Evolutionary conservation across 2,888 invertebrate genomes (phyloP).

Genomic region (Galerucella pusilla): DNA sequence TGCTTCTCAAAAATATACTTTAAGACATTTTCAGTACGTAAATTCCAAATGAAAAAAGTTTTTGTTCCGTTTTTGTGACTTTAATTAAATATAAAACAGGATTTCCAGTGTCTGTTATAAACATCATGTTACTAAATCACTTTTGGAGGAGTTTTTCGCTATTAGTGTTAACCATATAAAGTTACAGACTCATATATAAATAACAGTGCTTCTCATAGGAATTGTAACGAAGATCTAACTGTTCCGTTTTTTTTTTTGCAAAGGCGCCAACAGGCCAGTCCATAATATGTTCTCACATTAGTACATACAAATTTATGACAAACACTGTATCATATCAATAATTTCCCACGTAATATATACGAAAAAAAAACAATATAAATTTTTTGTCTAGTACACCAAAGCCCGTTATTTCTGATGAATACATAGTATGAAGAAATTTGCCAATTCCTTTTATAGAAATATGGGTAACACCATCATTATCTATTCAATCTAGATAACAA

Average conservation of each 20-base stretch:
- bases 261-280: constrained; percentile 21
- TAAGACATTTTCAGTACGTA: no score
- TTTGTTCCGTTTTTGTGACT: constrained; percentile 8
- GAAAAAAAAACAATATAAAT: neutral
- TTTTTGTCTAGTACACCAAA: constrained; percentile 10
- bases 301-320: neutral
- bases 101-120: constrained; percentile 14
- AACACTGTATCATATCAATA: neutral
- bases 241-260: constrained; percentile 11
- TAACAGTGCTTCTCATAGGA: constrained; percentile 27
- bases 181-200: constrained; percentile 15
- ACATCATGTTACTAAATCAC: constrained; percentile 12
- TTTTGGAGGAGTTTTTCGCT: constrained; percentile 28
- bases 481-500: constrained; percentile 28
- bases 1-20: neutral
- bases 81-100: constrained; percentile 20
- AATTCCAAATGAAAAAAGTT: neutral
- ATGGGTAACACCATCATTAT: constrained; percentile 25
- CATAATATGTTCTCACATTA: neutral
- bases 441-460: constrained; percentile 26
- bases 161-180: constrained; percentile 26
- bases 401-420: constrained; percentile 26
- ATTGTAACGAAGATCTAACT: constrained; percentile 28
- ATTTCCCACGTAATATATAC: neutral
- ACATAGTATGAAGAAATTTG: constrained; percentile 26